Conservation (phyloP, 2,888 invertebrate genomes). For the Octodonta nipae region DNA sequence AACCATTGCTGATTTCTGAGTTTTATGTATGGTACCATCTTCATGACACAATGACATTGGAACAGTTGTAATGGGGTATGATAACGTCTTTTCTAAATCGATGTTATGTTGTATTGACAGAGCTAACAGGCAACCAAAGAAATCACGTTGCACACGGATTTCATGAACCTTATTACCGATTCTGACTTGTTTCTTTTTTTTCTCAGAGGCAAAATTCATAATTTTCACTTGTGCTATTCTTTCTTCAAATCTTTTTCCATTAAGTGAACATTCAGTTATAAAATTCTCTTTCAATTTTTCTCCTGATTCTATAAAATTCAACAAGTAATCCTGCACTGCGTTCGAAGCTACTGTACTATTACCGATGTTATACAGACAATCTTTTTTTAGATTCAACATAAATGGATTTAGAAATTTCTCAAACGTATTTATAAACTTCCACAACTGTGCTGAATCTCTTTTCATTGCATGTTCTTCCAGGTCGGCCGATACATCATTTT, state of each 20-base stretch:
- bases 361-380: conserved; percentile 18
- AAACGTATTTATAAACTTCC: conserved; percentile 9
- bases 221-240: conserved; percentile 11
- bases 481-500: conserved; percentile 9
- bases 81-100: conserved; percentile 13
- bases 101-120: conserved; percentile 12
- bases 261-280: conserved; percentile 15
- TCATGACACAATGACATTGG: conserved; percentile 20
- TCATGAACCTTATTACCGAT: conserved; percentile 18
- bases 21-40: conserved; percentile 20
- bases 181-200: conserved; percentile 10
- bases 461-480: conserved; percentile 7
- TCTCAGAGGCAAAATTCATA: conserved; percentile 12
- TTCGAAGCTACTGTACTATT: conserved; percentile 15
- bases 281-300: conserved; percentile 14
- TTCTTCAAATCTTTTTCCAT: conserved; percentile 14
- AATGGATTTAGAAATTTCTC: conserved; percentile 10
- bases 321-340: conserved; percentile 13
- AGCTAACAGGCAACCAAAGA: conserved; percentile 20
- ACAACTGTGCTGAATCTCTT: conserved; percentile 9
- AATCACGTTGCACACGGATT: conserved; percentile 20
- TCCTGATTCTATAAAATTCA: conserved; percentile 16
- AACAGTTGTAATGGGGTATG: conserved; percentile 14
- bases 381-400: conserved; percentile 6
- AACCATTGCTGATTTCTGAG: conserved; percentile 19